phyloP scores from a whole-genome alignment of 1,140 invertebrate species.

The Vanessa atalanta region DNA sequence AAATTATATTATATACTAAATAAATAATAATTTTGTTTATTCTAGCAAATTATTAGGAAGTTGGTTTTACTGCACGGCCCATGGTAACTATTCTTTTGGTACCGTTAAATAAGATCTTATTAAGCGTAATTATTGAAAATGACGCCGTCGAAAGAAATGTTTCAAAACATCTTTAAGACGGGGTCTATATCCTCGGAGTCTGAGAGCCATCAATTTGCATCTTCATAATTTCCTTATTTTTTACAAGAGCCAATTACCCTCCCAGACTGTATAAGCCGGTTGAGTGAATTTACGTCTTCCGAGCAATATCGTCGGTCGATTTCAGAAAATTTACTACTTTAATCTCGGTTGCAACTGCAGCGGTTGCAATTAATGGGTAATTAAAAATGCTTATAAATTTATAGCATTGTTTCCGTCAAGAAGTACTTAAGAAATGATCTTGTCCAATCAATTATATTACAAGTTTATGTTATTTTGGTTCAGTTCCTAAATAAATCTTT shows the following conservation, averaged over 20 bases:
- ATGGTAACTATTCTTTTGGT: too few relatives aligned
- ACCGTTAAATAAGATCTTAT: too few relatives aligned
- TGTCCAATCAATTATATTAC: too few relatives aligned
- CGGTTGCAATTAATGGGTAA: conserved; percentile 22
- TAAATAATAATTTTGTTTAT: too few relatives aligned
- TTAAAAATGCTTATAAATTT: conserved; percentile 17
- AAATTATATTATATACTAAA: too few relatives aligned
- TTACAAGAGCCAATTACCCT: conserved; percentile 27
- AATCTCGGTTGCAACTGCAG: conserved; percentile 34
- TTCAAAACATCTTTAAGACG: neutral
- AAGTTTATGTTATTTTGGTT: too few relatives aligned
- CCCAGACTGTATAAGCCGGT: conserved; percentile 35
- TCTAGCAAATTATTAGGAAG: too few relatives aligned
- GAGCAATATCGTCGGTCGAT: conserved; percentile 35
- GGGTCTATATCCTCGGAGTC: neutral
- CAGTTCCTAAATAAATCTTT: too few relatives aligned
- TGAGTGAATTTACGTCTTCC: conserved; percentile 29
- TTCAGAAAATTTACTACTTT: conserved; percentile 38
- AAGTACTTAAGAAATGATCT: too few relatives aligned
- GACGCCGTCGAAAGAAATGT: neutral
- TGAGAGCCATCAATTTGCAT: conserved; percentile 14
- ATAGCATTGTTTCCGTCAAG: neutral
- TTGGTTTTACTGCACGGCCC: too few relatives aligned
- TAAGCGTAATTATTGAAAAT: too few relatives aligned
- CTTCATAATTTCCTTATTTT: conserved; percentile 13